phyloP scores from a whole-genome alignment of 2,113 vertebrate genomes.

The Microcebus tavaratra region DNA sequence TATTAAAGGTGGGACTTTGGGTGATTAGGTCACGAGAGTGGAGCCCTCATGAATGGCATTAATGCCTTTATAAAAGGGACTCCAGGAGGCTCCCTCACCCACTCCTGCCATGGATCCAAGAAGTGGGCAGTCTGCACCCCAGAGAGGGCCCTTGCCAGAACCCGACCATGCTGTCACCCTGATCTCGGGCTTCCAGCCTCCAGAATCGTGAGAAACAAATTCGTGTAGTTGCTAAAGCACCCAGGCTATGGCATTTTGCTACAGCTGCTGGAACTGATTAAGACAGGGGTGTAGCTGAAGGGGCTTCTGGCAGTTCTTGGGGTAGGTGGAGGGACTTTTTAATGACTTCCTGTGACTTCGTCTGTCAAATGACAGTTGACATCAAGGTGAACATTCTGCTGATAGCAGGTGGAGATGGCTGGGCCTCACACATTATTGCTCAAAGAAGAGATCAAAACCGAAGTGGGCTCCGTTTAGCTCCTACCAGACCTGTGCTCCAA shows the following conservation, averaged over 20 bases:
- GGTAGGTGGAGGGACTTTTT: not conserved
- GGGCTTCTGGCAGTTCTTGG: not conserved
- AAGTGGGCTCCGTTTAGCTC: not conserved
- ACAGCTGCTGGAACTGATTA: not conserved
- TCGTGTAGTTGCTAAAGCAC: not conserved
- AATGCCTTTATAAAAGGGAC: not conserved
- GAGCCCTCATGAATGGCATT: not conserved
- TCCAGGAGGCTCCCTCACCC: not conserved
- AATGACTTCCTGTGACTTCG: not conserved
- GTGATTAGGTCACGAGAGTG: not conserved
- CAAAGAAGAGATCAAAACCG: not conserved
- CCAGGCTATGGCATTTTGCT: not conserved
- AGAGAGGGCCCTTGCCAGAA: not conserved
- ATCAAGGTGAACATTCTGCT: not conserved
- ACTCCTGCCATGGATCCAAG: not conserved
- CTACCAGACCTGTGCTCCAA: not conserved
- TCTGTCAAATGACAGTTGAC: not conserved
- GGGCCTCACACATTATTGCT: not conserved
- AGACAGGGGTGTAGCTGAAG: not conserved
- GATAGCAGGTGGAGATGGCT: rapidly evolving
- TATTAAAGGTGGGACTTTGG: not conserved
- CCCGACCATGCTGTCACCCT: not conserved
- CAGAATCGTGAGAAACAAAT: not conserved
- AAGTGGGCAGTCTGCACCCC: not conserved
- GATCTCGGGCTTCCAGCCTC: not conserved